phyloP scores from a whole-genome alignment of 2,888 invertebrate genomes.

The Allophyes oxyacanthae region DNA sequence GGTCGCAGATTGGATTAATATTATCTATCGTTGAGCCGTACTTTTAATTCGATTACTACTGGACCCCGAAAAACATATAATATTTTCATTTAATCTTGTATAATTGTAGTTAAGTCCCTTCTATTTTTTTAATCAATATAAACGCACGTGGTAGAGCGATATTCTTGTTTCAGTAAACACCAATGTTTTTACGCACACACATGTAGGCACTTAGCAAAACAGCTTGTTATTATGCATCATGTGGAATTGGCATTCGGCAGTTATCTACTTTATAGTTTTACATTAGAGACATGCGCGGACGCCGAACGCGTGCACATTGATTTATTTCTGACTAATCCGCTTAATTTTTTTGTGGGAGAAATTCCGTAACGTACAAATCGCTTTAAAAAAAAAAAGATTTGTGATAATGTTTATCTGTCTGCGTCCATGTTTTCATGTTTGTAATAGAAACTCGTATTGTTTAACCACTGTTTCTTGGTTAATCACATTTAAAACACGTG shows the following conservation, averaged over 20 bases:
- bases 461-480: slow-evolving; percentile 16
- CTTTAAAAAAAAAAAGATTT: slow-evolving; percentile 28
- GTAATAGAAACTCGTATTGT: slow-evolving; percentile 12
- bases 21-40: no score
- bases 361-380: slow-evolving; percentile 33
- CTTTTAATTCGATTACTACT: no score
- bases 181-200: no score
- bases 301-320: slow-evolving; percentile 39
- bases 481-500: slow-evolving; percentile 3
- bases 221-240: background rate
- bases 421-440: slow-evolving; percentile 6
- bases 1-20: no score
- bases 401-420: slow-evolving; percentile 27
- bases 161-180: background rate
- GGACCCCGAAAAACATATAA: no score
- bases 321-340: slow-evolving; percentile 55
- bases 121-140: no score
- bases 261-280: slow-evolving; percentile 26
- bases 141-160: background rate
- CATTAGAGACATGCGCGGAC: slow-evolving; percentile 22
- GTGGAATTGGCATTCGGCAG: slow-evolving; percentile 25
- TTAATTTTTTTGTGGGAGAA: slow-evolving; percentile 38
- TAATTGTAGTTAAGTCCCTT: no score
- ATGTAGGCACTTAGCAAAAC: no score
- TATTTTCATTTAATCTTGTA: no score